phyloP scores from a whole-genome alignment of 1,140 invertebrate genomes.

The Ceratina australensis region DNA sequence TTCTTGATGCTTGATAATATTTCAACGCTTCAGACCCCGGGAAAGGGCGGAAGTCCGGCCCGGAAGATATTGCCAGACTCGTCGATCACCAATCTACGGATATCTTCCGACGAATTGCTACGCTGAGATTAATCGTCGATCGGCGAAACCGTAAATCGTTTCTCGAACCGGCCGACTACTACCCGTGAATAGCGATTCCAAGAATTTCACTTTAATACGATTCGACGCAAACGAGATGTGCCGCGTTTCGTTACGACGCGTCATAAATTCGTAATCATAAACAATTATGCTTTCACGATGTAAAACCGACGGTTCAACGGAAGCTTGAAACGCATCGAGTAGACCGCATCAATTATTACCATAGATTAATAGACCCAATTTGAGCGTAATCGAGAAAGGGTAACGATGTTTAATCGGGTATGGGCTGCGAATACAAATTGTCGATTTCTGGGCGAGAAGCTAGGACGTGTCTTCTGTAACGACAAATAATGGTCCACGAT shows the following conservation, averaged over 20 bases:
- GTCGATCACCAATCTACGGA: constrained; percentile 4
- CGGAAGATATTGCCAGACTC: constrained; percentile 27
- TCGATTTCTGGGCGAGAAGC: constrained; percentile 17
- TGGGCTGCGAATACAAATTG: constrained; percentile 17
- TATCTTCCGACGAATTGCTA: constrained; percentile 17
- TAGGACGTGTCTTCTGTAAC: constrained; percentile 35
- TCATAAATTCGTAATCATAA: background rate
- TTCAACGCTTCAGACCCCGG: constrained; percentile 14
- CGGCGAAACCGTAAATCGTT: background rate
- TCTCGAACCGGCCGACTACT: background rate
- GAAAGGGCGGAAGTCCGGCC: background rate
- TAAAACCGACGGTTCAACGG: background rate
- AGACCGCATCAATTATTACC: too few relatives aligned
- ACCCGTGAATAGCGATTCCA: background rate
- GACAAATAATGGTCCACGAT: constrained; percentile 58
- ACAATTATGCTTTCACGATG: background rate
- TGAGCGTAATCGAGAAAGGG: constrained; percentile 18
- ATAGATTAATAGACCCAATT: background rate
- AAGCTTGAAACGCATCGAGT: background rate
- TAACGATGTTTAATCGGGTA: constrained; percentile 50
- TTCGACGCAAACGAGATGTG: too few relatives aligned
- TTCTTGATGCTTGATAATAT: constrained; percentile 38
- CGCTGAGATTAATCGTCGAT: constrained; percentile 29
- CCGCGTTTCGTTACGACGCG: too few relatives aligned
- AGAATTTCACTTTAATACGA: too few relatives aligned